phyloP scores from a whole-genome alignment of 2,888 invertebrate species.

The Boloria euphrosyne region DNA sequence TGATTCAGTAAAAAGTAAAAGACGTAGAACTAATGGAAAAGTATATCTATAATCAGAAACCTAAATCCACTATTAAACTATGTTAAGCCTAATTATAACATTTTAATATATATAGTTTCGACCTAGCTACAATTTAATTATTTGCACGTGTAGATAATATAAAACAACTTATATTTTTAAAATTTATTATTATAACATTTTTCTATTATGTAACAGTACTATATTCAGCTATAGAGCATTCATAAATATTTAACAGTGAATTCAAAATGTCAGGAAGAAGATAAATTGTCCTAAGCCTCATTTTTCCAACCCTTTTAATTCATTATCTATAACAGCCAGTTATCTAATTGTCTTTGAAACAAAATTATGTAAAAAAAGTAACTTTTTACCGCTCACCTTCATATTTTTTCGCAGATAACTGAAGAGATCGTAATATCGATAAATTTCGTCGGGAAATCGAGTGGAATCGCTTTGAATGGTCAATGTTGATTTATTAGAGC shows the following conservation, averaged over 20 bases:
- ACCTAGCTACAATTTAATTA: too few species aligned
- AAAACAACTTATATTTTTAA: too few species aligned
- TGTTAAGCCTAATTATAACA: too few species aligned
- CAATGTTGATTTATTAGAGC: conserved; percentile 51
- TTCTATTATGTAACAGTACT: too few species aligned
- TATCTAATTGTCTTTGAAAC: conserved; percentile 44
- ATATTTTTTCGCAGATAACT: conserved; percentile 49
- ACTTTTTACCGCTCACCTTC: conserved; percentile 43
- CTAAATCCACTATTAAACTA: too few species aligned
- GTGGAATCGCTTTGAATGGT: conserved; percentile 51
- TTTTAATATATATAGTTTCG: too few species aligned
- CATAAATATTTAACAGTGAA: not conserved
- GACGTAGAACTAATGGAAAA: too few species aligned
- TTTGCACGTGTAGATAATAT: too few species aligned
- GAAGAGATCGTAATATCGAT: conserved; percentile 49
- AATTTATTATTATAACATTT: too few species aligned
- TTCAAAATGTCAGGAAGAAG: conserved; percentile 3
- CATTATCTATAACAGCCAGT: conserved; percentile 37
- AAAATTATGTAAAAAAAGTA: conserved; percentile 39
- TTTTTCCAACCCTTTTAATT: conserved; percentile 36
- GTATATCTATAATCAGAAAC: too few species aligned
- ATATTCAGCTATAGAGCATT: not conserved
- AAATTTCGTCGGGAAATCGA: conserved; percentile 50
- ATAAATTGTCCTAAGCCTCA: not conserved
- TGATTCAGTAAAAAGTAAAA: too few species aligned